These are phyloP conservation scores for Anorthoa munda DNA, from an alignment of 2,888 invertebrate genomes.

Conservation along the genomic window DNA sequence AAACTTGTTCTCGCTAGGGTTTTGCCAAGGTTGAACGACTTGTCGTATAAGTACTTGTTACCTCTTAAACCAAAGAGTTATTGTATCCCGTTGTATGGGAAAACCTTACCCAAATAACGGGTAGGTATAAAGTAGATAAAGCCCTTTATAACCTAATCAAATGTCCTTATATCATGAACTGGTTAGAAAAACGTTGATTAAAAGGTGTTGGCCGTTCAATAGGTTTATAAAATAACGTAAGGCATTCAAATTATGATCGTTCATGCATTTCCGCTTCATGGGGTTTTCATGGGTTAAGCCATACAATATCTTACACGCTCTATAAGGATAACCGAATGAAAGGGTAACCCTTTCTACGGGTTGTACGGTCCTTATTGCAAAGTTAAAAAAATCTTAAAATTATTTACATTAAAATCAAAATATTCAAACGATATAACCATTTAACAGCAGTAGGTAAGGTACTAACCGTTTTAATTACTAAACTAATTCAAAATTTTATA, in stretches of 20 bases:
- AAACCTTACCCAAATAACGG: not conserved
- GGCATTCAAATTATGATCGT: not conserved
- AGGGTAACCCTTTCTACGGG: not conserved
- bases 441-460: slow-evolving; percentile 49
- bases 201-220: not conserved
- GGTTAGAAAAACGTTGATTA: not conserved
- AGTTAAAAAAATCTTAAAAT: not conserved
- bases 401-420: slow-evolving; percentile 26
- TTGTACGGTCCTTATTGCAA: not conserved
- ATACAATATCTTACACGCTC: not conserved
- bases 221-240: not conserved
- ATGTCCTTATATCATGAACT: not conserved
- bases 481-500: slow-evolving; percentile 65
- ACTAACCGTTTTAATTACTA: slow-evolving; percentile 63
- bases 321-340: not conserved
- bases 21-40: not conserved
- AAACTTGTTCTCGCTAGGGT: not conserved
- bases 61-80: not conserved
- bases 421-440: slow-evolving; percentile 44
- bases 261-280: too few relatives aligned
- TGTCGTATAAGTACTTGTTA: not conserved
- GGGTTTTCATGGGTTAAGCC: not conserved
- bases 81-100: not conserved
- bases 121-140: too few relatives aligned
- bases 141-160: not conserved